phyloP scores from a whole-genome alignment of 2,888 invertebrate genomes.

The Uropetala carovei region DNA sequence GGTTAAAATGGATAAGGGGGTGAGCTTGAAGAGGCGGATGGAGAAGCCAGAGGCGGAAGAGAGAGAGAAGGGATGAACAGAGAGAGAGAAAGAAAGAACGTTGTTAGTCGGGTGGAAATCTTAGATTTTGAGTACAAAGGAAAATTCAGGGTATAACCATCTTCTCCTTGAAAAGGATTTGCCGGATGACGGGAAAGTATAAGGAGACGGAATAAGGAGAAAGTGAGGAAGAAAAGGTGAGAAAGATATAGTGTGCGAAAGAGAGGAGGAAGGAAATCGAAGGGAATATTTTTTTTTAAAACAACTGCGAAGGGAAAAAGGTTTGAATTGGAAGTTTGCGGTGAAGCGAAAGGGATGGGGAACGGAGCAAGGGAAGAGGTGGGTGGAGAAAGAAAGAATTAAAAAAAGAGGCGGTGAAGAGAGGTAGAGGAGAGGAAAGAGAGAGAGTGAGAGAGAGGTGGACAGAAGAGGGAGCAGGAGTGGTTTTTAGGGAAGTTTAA shows the following conservation, averaged over 20 bases:
- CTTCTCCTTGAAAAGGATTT: not conserved
- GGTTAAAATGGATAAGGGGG: not conserved
- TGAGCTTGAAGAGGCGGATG: not conserved
- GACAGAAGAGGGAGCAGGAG: not conserved
- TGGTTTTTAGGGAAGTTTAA: conserved; percentile 37
- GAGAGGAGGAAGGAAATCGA: not conserved
- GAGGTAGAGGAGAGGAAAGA: not conserved
- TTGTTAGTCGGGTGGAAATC: not conserved
- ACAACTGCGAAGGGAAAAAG: not conserved
- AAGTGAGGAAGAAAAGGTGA: too few species aligned
- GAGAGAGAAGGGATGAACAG: not conserved
- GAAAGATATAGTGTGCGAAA: too few species aligned
- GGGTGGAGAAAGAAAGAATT: not conserved
- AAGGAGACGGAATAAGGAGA: not conserved
- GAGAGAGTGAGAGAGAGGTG: not conserved
- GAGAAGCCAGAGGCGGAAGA: not conserved
- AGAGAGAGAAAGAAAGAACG: not conserved
- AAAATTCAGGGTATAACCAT: not conserved
- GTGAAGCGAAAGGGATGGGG: not conserved
- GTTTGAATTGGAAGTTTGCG: not conserved
- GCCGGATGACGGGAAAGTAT: not conserved
- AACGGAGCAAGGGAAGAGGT: not conserved
- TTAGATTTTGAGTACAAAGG: not conserved
- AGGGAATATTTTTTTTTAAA: not conserved
- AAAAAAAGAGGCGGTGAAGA: not conserved